Percentiles rank a stretch among this genome's conserved stretches.
These are phyloP conservation scores for Muntiacus muntjak DNA, from an alignment of 2,113 vertebrate genomes.

Conservation along the genomic window DNA sequence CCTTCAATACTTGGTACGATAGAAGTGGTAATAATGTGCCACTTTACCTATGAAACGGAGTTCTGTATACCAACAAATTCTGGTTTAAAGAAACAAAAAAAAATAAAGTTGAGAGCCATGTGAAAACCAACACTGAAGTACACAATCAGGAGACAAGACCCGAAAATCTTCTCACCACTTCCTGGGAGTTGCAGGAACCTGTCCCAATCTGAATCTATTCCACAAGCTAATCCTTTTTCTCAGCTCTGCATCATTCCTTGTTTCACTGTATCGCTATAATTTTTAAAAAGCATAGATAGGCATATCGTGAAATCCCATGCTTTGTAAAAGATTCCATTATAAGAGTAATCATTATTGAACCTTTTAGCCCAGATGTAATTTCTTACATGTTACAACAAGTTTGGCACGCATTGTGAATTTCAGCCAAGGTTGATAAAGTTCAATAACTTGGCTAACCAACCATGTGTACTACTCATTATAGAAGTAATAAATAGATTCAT, in stretches of 20 bases:
- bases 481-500: constrained; percentile 95
- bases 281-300: constrained; percentile 2
- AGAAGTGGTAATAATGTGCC: not conserved
- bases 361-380: constrained; percentile 86
- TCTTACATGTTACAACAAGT: constrained; percentile 89
- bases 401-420: constrained; percentile 85
- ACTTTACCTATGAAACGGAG: not conserved
- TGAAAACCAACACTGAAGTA: not conserved
- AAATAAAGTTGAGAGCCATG: not conserved
- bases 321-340: constrained; percentile 79
- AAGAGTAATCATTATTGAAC: constrained; percentile 90
- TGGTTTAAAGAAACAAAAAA: not conserved
- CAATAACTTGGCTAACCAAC: constrained; percentile 96
- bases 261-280: not conserved
- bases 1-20: not conserved
- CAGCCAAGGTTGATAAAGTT: constrained; percentile 95
- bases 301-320: constrained; percentile 58
- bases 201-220: not conserved
- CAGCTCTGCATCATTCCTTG: not conserved
- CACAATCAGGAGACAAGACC: not conserved
- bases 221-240: not conserved
- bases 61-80: not conserved
- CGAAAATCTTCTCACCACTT: not conserved
- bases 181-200: not conserved
- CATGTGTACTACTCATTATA: constrained; percentile 90